Evolutionary conservation across 64 coral and sea anemone genomes (phyloP), one percentile per base, ranked within the genome.

Genomic region (Pocillopora damicornis): DNA sequence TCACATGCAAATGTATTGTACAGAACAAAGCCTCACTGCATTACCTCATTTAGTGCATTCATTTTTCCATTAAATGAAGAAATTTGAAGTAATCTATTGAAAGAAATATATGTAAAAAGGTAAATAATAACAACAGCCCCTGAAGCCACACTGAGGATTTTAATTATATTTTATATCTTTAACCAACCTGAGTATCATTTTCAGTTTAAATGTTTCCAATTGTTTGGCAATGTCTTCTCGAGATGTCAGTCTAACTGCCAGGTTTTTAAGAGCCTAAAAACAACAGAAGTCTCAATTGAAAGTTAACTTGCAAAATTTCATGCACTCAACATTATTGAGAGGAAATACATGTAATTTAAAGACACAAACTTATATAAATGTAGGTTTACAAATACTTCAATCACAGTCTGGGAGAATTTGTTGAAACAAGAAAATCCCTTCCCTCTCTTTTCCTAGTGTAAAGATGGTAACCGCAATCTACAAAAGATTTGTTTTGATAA

Each of bases 61-160:
- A 99, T 99, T 88, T 99, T 99, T 62, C 97, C 97, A 99, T 99
- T 99, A 74, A 99, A 99, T 66, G 97, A 99, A 88, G 97, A 99
- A 76, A 99, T 95, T 90, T 99, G 97, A 79, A 99, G 88, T 73
- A 99, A 93, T 86, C 97, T 99, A 58, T n/a, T 61, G 64, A 37
- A 66, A 69, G 75, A 87, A 78, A 23, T 2, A 11, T 18, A 69
- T 61, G 60, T 16, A 89, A 26, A 81, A 4, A 87, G 57, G 36
- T 58, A 36, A 25, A 0, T 25, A 37, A 80, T 18, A 83, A 51
- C 2, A 51, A 51, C 2, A 51, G 7, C 42, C 42, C 42, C 7
- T 51, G 42, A 51, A 51, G 63, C 22, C 11, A 13, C 14, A 13
- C 26, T 17, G 11, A 2, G 18, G 9, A 37, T 66, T 60, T 65